Conservation (phyloP, 1,140 invertebrate species). For the Pogonomyrmex barbatus region DNA sequence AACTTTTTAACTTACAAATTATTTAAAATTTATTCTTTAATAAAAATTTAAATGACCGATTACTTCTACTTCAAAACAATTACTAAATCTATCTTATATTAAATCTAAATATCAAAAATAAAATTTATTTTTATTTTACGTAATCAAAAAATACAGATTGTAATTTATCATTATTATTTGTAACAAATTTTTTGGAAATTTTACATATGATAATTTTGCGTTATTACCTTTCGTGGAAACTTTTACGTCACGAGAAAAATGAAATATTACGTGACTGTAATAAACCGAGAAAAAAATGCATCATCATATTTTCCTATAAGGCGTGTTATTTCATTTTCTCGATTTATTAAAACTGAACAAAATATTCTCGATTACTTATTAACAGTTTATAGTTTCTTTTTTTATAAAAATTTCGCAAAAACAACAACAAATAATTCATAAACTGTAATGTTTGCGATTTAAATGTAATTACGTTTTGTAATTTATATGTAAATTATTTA, state of each 20-base stretch:
- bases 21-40: neutral
- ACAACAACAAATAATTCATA: neutral
- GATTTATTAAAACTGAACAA: neutral
- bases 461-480: too few species aligned
- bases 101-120: slow-evolving; percentile 11
- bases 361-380: neutral
- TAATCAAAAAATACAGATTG: neutral
- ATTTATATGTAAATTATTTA: too few species aligned
- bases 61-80: neutral
- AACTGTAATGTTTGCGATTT: too few species aligned
- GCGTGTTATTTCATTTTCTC: neutral
- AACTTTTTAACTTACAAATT: slow-evolving; percentile 24
- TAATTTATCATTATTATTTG: neutral
- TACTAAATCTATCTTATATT: neutral
- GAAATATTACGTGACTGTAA: neutral
- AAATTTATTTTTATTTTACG: slow-evolving; percentile 2
- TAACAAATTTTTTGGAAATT: too few species aligned
- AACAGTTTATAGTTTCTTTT: neutral
- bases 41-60: slow-evolving; percentile 2
- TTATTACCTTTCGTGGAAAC: neutral
- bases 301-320: neutral
- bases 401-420: neutral
- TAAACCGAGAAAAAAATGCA: neutral
- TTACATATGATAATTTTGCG: neutral
- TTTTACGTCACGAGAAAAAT: neutral